Percentiles rank a stretch among this genome's conserved stretches.
phyloP scores from a whole-genome alignment of 2,113 vertebrate genomes.

The Hippolais icterina region DNA sequence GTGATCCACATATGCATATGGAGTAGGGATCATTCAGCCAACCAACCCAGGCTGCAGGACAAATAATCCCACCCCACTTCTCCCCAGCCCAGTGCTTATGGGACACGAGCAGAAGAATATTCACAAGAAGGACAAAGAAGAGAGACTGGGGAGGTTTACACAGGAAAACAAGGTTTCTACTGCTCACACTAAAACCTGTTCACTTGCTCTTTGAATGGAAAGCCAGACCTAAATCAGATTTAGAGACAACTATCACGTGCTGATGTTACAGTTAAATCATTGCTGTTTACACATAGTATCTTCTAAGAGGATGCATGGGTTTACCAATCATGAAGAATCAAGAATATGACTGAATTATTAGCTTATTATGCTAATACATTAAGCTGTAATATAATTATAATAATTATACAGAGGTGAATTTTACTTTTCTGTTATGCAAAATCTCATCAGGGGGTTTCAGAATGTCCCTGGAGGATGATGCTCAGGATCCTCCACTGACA shows the following conservation, averaged over 20 bases:
- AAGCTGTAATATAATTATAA: not conserved
- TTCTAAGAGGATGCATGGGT: not conserved
- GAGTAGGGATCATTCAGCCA: not conserved
- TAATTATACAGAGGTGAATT: not conserved
- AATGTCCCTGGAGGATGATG: not conserved
- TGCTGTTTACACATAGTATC: not conserved
- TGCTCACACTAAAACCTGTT: not conserved
- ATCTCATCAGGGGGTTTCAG: not conserved
- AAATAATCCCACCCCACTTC: accelerated
- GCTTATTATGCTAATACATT: not conserved
- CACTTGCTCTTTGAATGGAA: not conserved
- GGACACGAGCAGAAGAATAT: not conserved
- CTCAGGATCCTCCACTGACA: not conserved
- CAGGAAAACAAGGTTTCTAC: not conserved
- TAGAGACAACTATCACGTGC: not conserved
- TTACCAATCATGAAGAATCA: not conserved
- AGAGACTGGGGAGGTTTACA: not conserved
- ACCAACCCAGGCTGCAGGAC: accelerated
- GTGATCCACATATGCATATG: accelerated
- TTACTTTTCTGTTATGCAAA: not conserved
- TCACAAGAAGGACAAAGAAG: not conserved
- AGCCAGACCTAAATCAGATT: not conserved
- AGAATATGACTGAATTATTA: not conserved
- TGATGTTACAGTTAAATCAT: not conserved
- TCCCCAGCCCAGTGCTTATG: accelerated